These are phyloP conservation scores for Entelurus aequoreus DNA, from an alignment of 2,113 vertebrate genomes.

Conservation along the genomic window DNA sequence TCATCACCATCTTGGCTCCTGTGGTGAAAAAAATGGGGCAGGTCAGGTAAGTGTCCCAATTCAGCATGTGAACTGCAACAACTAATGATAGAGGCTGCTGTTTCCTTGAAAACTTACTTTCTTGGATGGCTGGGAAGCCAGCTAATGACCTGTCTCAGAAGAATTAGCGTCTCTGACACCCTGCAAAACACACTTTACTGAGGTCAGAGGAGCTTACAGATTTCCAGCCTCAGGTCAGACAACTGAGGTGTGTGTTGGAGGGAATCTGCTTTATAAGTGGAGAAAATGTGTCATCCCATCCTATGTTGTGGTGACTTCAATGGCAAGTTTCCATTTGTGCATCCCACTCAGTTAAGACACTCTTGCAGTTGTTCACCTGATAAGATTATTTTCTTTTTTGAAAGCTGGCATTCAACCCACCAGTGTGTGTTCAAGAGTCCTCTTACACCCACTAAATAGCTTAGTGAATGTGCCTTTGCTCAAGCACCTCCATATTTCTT, in stretches of 20 bases:
- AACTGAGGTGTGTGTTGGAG: neutral
- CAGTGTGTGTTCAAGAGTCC: constrained; percentile 38
- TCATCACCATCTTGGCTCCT: constrained; percentile 69
- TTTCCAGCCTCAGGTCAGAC: constrained; percentile 59
- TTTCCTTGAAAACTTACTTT: constrained; percentile 63
- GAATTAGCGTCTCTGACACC: constrained; percentile 70
- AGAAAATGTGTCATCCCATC: constrained; percentile 48
- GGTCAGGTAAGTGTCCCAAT: constrained; percentile 74
- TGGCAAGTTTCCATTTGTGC: constrained; percentile 49
- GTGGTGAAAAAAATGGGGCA: constrained; percentile 69
- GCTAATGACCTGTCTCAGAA: constrained; percentile 77
- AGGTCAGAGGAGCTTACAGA: constrained; percentile 67
- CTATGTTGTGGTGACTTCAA: constrained; percentile 36
- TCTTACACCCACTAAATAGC: constrained; percentile 47
- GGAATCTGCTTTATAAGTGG: neutral
- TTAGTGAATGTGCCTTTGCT: constrained; percentile 33
- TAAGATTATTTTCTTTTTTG: constrained; percentile 57
- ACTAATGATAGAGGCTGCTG: constrained; percentile 68
- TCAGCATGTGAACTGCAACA: constrained; percentile 73
- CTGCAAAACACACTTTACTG: constrained; percentile 62
- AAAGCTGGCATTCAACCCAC: constrained; percentile 49
- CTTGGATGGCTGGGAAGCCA: constrained; percentile 65
- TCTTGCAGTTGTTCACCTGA: constrained; percentile 32
- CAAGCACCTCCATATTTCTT: constrained; percentile 52
- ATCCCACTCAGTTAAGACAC: constrained; percentile 46